A percentile compares a stretch with the other conserved stretches of the same genome.
Evolutionary conservation across 2,113 vertebrate genomes (phyloP).

Genomic region (Scopus umbretta): DNA sequence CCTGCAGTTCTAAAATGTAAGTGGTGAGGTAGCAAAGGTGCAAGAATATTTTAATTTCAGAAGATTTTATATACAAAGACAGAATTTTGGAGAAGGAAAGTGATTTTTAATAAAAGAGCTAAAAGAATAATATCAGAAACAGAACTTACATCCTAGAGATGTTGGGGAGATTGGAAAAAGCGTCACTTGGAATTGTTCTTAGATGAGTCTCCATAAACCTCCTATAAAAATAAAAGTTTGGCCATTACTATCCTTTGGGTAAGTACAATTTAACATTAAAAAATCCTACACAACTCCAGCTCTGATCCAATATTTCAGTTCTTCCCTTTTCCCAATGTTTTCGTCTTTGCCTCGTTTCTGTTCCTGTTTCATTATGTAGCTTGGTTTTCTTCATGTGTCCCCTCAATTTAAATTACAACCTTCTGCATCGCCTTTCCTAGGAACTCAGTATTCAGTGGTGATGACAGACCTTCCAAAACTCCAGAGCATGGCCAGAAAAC

Average conservation of each 20-base stretch:
- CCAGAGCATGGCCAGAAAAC: neutral
- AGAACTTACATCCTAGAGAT: conserved; percentile 93
- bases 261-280: neutral
- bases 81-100: neutral
- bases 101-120: neutral
- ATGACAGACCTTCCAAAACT: neutral
- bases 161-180: conserved; percentile 87
- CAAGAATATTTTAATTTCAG: neutral
- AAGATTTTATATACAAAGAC: neutral
- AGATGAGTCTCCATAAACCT: conserved; percentile 88
- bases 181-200: conserved; percentile 76
- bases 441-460: neutral
- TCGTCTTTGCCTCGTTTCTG: neutral
- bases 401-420: neutral
- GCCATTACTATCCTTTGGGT: neutral
- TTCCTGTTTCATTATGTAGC: neutral
- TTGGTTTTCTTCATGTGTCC: neutral
- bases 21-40: neutral
- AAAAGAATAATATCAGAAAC: neutral
- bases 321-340: neutral
- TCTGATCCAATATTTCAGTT: neutral
- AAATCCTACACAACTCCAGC: neutral
- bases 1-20: neutral
- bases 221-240: conserved; percentile 69
- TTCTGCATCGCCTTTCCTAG: neutral